Conservation (phyloP, 2,113 vertebrate species). For the Epinephelus cyanopodus region DNA sequence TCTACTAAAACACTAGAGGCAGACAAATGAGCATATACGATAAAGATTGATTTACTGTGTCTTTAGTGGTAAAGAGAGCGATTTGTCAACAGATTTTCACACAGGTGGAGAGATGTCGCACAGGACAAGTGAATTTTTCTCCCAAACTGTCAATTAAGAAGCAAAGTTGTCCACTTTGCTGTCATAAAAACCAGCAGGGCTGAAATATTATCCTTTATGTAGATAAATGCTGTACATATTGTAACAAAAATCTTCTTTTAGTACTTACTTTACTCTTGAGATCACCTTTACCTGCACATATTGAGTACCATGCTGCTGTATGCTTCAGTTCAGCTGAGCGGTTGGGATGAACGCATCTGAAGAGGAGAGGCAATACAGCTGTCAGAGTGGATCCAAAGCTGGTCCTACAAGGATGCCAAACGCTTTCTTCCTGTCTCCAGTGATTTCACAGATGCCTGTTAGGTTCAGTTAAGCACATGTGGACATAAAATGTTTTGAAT, state of each 20-base stretch:
- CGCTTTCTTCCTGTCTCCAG: slow-evolving; percentile 43
- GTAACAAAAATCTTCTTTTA: background rate
- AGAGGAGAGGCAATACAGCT: slow-evolving; percentile 45
- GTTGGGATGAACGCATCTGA: slow-evolving; percentile 25
- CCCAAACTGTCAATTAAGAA: background rate
- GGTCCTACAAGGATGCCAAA: slow-evolving; percentile 38
- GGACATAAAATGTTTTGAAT: slow-evolving; percentile 19
- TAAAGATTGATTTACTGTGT: slow-evolving; percentile 34
- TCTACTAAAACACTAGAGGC: slow-evolving; percentile 15
- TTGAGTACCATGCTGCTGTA: background rate
- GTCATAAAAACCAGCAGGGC: background rate
- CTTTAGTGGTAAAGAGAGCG: background rate
- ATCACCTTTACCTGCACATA: background rate
- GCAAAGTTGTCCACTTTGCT: background rate
- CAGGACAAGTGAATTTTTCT: background rate
- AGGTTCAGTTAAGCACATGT: slow-evolving; percentile 29
- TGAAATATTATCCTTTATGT: background rate
- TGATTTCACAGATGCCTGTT: slow-evolving; percentile 51
- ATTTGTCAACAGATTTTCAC: background rate
- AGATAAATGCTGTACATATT: background rate
- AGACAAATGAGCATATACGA: slow-evolving; percentile 34
- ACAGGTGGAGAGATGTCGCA: background rate
- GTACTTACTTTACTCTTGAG: background rate
- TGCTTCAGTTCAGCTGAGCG: background rate
- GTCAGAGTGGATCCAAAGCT: slow-evolving; percentile 58